Evolutionary conservation across 2,113 vertebrate species (phyloP), one percentile per base, ranked within the genome.

Genomic region (Gadus macrocephalus): DNA sequence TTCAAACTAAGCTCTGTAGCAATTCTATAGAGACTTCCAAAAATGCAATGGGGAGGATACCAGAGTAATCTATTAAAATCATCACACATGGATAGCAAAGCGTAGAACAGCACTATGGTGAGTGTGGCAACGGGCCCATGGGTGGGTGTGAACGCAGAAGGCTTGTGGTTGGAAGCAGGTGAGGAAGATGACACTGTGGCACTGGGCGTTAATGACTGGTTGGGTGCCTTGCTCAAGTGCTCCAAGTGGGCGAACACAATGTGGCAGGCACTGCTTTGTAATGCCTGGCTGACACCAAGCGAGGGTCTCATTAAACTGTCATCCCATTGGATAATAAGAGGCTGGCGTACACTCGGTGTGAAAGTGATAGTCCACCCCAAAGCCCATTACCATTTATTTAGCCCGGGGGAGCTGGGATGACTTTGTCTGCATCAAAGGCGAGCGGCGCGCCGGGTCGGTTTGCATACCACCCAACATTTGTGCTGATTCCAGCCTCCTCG

Each of bases 271-370:
- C 70, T 72, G 71, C 77, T 82, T 85, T 78, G 80, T 81, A 81
- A 80, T 77, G 84, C 73, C 82, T 69, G 70, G 73, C 80, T 78
- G 87, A 89, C 85, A 88, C 82, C 64, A 71, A 78, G 81, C 77
- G 73, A 84, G 81, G 85, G 82, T 75, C 82, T 89, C 81, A 91
- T 90, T 91, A 91, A 87, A 79, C 79, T 89, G 85, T 89, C 89
- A 85, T 81, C 82, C 82, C 69, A 74, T 81, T 76, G 81, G 77
- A 77, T 88, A 90, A 90, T 89, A 89, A 86, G 80, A 69, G 76
- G 81, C 76, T 85, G 83, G 80, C 80, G 71, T 71, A 68, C 74
- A 66, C 68, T 63, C 61, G 69, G 28, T 63, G 73, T 81, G 78
- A 75, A 88, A 90, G 83, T 65, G 88, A 89, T 87, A 83, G 86